Base-by-base conservation (phyloP, 2,888 invertebrate species). In the Lepidochrysops patricia region DNA sequence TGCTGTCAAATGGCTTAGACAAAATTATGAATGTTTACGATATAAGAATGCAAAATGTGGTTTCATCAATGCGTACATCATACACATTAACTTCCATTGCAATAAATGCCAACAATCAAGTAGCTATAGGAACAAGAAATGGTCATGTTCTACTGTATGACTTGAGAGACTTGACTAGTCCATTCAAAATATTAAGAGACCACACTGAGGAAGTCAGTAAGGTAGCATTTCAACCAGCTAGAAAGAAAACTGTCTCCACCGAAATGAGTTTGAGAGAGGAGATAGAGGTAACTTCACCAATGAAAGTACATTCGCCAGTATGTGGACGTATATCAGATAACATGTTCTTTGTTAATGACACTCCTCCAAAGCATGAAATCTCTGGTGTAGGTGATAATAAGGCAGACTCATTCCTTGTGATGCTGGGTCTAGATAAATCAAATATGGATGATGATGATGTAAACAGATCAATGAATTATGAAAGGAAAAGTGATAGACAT, bases 11-110 rank as follows among this genome's bases (percentile, higher is more conserved):
- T 67, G 91, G 92, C 0, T 84, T 84, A 66, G 92, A 92, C 71
- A 89, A 91, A 68, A 81, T 88, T 57, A 86, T 91, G 73, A 84
- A 89, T 74, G 87, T 91, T 1, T 91, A 90, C 70, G 92, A 92
- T 73, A 76, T 90, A n/a, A 76, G 87, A 70, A 70, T 84, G 58
- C 84, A 86, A 68, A 82, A 79, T 73, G 75, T 85, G 58, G 86
- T 89, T n/a, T 82, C 86, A 12, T 82, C 86, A 3, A 76, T 84
- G 29, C 76, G 73, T 63, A 85, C 89, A 5, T 71, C 82, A 32
- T 75, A 83, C 59, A 81, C 82, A 29, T 71, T 90, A 15, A 84
- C 85, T 66, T 76, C 84, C 61, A 63, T 89, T 64, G 75, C 90
- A 67, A 74, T 88, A 67, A 82, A 90, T 67, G 68, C 76, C 34